A percentile compares a stretch with the other conserved stretches of the same genome.
phyloP scores from a whole-genome alignment of 2,797 vertebrate species.

The Carcharodon carcharias region DNA sequence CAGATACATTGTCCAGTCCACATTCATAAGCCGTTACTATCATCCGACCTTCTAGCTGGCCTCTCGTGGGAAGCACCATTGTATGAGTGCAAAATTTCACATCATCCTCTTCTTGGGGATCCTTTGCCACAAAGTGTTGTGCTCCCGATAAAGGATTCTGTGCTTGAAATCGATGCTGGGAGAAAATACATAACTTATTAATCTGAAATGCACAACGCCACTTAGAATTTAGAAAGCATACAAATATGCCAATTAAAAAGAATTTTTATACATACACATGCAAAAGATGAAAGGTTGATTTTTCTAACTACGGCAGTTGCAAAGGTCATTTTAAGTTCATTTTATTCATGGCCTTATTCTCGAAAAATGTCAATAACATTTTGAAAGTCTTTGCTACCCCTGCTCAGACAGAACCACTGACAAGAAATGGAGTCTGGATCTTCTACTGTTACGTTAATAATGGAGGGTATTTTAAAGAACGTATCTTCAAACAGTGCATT shows the following conservation, averaged over 20 bases:
- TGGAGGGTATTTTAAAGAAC: not conserved
- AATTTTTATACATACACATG: not conserved
- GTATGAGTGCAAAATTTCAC: slow-evolving; percentile 91
- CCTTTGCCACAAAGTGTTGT: slow-evolving; percentile 82
- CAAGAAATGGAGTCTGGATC: not conserved
- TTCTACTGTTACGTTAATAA: not conserved
- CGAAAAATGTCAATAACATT: not conserved
- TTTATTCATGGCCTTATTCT: not conserved
- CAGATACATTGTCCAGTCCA: slow-evolving; percentile 85
- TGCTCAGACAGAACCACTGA: not conserved
- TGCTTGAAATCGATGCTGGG: slow-evolving; percentile 91
- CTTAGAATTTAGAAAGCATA: not conserved
- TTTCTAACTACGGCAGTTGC: not conserved
- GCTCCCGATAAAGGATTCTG: slow-evolving; percentile 86
- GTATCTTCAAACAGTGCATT: not conserved
- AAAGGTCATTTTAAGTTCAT: not conserved
- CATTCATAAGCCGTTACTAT: slow-evolving; percentile 91
- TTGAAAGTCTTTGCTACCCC: not conserved
- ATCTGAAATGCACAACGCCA: not conserved
- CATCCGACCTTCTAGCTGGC: slow-evolving; percentile 94
- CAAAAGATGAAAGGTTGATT: not conserved
- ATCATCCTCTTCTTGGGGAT: slow-evolving; percentile 83
- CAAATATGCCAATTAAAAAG: not conserved
- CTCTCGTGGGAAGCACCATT: slow-evolving; percentile 80
- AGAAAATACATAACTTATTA: not conserved